Evolutionary conservation across 2,888 invertebrate genomes (phyloP), one percentile per base, ranked within the genome.

Genomic region (Chaetoderma sp.): DNA sequence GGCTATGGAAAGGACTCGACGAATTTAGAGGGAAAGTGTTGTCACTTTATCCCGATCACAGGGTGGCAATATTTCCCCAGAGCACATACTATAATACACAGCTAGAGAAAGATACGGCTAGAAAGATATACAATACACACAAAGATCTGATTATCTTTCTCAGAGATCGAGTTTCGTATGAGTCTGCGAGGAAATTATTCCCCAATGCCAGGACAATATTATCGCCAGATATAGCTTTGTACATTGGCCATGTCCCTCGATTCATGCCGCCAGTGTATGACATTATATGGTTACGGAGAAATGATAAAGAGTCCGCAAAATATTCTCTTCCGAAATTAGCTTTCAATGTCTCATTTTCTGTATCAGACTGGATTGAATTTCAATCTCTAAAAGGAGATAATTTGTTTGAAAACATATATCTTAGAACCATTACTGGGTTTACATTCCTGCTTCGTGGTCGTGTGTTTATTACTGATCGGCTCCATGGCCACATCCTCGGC

Each of bases 401-500:
- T 6, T 18, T 49, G 1, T 49, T 75, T 63, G 69, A 71, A 4
- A 57, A 58, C 8, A 39, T 66, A 1, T 65, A 67, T 45, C 50
- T 66, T 0, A 62, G 66, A 16, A 47, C 71, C 10, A 44, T 50
- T 2, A 59, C 57, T 10, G 74, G 74, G 1, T 50, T 71, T 10
- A 39, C 55, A 42, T 72, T 73, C 44, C 59, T 71, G 4, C 71
- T 67, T 58, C 47, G 72, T 18, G 74, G 74, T 2, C 60, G 71
- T 2, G 68, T 74, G 25, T 63, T 71, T 10, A 59, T 72, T 25
- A 74, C 74, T 0, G 73, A 73, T 39, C 52, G 71, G 6, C 60
- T 71, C 2, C 73, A 73, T 49, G 72, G 72, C 10, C 73, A 73
- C 50, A 69, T 74, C 25, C 36, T 74, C 36, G 59, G 63, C 52